Evolutionary conservation across 1,140 invertebrate species (phyloP).

Genomic region (Spodoptera frugiperda): DNA sequence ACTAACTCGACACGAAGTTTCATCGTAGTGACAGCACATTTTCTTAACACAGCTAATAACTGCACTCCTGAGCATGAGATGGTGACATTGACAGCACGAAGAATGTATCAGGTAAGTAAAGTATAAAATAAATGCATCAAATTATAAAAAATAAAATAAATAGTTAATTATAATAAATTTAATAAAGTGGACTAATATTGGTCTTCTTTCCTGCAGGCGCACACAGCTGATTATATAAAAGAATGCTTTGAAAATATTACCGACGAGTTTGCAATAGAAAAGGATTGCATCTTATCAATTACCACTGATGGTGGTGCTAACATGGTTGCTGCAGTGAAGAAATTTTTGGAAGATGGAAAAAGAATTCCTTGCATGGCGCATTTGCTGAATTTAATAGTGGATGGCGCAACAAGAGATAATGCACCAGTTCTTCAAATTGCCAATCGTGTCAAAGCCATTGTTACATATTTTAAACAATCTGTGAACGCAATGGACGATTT

Average conservation of each 20-base stretch:
- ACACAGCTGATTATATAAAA: conserved; percentile 47
- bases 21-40: conserved; percentile 7
- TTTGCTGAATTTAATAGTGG: conserved; percentile 64
- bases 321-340: conserved; percentile 46
- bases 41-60: not conserved
- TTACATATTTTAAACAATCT: conserved; percentile 51
- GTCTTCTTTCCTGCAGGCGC: not conserved
- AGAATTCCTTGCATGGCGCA: conserved; percentile 70
- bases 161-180: conserved; percentile 10
- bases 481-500: conserved; percentile 15
- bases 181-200: not conserved
- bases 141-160: conserved; percentile 4
- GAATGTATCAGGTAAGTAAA: conserved; percentile 4
- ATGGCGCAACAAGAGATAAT: conserved; percentile 55
- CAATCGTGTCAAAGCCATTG: conserved; percentile 56
- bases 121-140: conserved; percentile 3
- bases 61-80: conserved; percentile 1
- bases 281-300: conserved; percentile 58
- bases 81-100: not conserved
- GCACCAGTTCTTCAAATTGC: conserved; percentile 48
- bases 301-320: conserved; percentile 51
- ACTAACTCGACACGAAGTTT: conserved; percentile 8
- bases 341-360: conserved; percentile 43
- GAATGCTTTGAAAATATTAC: conserved; percentile 54
- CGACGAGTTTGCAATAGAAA: conserved; percentile 49